Evolutionary conservation across 2,888 invertebrate species (phyloP).

Genomic region (Luperina testacea): DNA sequence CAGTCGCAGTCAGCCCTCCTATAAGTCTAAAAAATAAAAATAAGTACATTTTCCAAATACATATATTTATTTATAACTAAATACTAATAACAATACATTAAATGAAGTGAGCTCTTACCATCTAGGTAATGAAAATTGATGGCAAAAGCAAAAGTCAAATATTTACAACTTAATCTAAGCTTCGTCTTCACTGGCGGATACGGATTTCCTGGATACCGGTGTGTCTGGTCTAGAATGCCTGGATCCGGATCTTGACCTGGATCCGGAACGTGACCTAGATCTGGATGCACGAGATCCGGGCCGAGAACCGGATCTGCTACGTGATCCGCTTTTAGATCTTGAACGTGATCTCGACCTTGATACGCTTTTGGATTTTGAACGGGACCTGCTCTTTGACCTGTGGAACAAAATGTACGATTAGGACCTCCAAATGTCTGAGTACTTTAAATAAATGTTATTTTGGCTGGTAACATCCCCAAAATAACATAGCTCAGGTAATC

Average conservation of each 20-base stretch:
- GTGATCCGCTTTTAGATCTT: constrained; percentile 65
- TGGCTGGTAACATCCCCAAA: neutral
- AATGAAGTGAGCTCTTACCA: constrained; percentile 46
- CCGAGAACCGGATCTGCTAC: constrained; percentile 71
- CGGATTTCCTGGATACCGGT: constrained; percentile 90
- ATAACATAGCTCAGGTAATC: neutral
- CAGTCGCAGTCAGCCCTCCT: neutral
- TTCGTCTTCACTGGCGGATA: constrained; percentile 91
- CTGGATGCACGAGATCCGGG: constrained; percentile 81
- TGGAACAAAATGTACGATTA: constrained; percentile 57
- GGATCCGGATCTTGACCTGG: constrained; percentile 84
- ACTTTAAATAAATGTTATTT: neutral
- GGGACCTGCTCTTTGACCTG: constrained; percentile 71
- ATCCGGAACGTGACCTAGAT: constrained; percentile 83
- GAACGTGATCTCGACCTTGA: constrained; percentile 78
- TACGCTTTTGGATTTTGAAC: constrained; percentile 71
- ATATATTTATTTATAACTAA: constrained; percentile 1
- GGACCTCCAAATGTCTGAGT: neutral
- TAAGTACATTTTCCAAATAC: constrained; percentile 11
- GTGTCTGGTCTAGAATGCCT: constrained; percentile 87
- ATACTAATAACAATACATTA: constrained; percentile 25
- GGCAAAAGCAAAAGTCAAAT: constrained; percentile 51
- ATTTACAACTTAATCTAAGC: constrained; percentile 74
- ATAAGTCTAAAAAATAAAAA: neutral
- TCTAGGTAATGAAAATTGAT: constrained; percentile 53